Evolutionary conservation across 2,113 vertebrate species (phyloP).

Genomic region (Dicaeum eximium): DNA sequence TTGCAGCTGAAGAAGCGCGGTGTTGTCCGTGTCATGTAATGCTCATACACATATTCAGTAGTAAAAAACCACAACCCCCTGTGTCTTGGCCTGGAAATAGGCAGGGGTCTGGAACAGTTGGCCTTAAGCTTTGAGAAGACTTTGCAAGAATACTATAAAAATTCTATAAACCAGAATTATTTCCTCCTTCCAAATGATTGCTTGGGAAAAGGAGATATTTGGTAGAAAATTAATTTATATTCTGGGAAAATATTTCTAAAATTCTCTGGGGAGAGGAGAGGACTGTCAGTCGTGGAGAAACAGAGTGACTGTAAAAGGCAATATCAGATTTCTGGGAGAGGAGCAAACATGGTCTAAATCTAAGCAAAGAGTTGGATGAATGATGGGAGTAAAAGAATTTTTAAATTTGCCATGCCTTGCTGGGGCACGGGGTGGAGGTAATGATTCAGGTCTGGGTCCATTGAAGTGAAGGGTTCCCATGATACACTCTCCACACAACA

Average conservation of each 20-base stretch:
- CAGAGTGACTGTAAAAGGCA: background rate
- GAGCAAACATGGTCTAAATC: background rate
- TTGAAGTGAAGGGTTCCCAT: background rate
- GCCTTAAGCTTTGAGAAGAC: background rate
- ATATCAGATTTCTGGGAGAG: background rate
- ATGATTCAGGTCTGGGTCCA: background rate
- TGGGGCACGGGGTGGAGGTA: conserved; percentile 16
- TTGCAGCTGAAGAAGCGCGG: fast-evolving
- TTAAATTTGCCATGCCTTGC: background rate
- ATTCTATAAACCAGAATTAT: background rate
- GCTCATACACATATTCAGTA: fast-evolving
- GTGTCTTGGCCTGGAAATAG: background rate
- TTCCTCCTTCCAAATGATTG: background rate
- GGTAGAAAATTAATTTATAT: background rate
- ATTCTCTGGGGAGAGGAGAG: fast-evolving
- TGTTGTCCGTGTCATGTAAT: fast-evolving
- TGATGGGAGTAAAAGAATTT: background rate
- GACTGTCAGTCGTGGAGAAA: background rate
- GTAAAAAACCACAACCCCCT: background rate
- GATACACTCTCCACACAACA: background rate
- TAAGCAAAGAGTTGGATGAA: background rate
- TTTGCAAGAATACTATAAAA: background rate
- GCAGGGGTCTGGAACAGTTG: background rate
- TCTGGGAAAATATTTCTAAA: background rate
- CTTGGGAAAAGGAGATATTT: background rate